phyloP scores from a whole-genome alignment of 30 jellyfish, hydroid and myxozoan species.

The Aurelia aurita region DNA sequence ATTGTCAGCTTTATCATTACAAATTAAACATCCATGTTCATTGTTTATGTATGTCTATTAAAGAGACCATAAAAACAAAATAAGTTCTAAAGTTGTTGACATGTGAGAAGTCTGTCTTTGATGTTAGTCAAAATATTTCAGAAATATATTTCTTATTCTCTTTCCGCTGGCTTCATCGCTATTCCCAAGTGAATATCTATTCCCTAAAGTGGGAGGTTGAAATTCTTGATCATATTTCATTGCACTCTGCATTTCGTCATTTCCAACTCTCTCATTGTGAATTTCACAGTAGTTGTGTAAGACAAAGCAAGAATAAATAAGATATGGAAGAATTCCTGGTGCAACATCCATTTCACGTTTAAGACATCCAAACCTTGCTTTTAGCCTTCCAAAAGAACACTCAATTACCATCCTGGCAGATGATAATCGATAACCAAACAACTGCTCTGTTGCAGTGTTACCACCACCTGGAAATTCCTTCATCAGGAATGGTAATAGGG shows the following conservation, averaged over 20 bases:
- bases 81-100: background rate
- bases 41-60: background rate
- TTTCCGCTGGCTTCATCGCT: constrained; percentile 38
- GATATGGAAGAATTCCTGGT: background rate
- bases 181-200: background rate
- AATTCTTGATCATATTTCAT: background rate
- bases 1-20: background rate
- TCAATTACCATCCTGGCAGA: constrained; percentile 71
- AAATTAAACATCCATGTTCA: background rate
- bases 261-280: constrained; percentile 16
- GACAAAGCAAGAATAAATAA: constrained; percentile 42
- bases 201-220: constrained; percentile 11
- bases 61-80: background rate
- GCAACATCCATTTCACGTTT: constrained; percentile 49
- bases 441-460: constrained; percentile 47
- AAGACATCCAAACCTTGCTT: constrained; percentile 55
- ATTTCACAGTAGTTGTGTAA: constrained; percentile 48
- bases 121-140: constrained; percentile 29
- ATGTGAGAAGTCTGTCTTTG: background rate
- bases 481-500: constrained; percentile 75
- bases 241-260: constrained; percentile 23
- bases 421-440: constrained; percentile 65
- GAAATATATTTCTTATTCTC: constrained; percentile 16
- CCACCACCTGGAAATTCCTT: constrained; percentile 57
- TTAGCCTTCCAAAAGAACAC: constrained; percentile 71